Evolutionary conservation across 64 coral and sea anemone species (phyloP).

Genomic region (Astreopora myriophthalma): DNA sequence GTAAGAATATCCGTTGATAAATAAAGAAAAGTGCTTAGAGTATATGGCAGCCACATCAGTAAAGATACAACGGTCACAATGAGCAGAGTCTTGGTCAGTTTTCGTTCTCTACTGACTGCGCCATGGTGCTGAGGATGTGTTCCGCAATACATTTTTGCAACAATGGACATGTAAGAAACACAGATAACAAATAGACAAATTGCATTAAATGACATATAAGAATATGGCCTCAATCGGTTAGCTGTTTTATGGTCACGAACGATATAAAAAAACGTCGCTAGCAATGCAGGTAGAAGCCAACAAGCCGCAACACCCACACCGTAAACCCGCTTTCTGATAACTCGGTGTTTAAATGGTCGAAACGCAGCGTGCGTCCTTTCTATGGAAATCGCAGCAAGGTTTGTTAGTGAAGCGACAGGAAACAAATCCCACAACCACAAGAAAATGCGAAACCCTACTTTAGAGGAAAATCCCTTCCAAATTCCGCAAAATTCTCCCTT

Average conservation of each 20-base stretch:
- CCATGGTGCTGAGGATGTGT: too few species aligned
- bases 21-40: background rate
- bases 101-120: too few species aligned
- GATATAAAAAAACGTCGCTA: background rate
- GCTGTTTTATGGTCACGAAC: background rate
- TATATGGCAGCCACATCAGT: too few species aligned
- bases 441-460: background rate
- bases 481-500: slow-evolving; percentile 6
- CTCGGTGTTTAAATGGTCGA: background rate
- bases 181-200: too few species aligned
- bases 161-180: too few species aligned
- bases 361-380: background rate
- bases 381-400: background rate
- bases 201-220: background rate
- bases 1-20: too few species aligned
- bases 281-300: background rate
- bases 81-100: too few species aligned
- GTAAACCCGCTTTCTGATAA: background rate
- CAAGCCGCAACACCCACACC: background rate
- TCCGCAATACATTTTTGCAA: too few species aligned
- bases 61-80: too few species aligned
- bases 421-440: background rate
- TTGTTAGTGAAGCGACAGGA: background rate
- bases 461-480: background rate
- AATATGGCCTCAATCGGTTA: fast-evolving